These are phyloP conservation scores for Micrasema longulum DNA, from an alignment of 1,140 invertebrate genomes.

Conservation along the genomic window DNA sequence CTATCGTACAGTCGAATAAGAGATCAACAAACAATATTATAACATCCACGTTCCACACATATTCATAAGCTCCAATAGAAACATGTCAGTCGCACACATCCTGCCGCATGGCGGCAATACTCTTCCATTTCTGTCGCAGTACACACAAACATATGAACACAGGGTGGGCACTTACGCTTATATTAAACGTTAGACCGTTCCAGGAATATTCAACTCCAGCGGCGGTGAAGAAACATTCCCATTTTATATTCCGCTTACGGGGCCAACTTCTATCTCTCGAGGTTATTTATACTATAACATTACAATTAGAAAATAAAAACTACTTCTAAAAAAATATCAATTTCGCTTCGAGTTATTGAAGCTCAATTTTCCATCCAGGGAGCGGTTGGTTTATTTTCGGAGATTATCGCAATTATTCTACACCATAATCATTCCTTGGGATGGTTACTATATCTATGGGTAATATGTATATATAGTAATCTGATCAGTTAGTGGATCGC, in stretches of 20 bases:
- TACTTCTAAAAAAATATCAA: neutral
- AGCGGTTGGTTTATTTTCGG: conserved; percentile 31
- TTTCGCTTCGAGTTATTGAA: conserved; percentile 29
- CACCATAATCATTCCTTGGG: conserved; percentile 13
- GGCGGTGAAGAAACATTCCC: neutral
- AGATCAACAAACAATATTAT: conserved; percentile 1
- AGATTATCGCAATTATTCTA: conserved; percentile 35
- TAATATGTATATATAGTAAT: conserved; percentile 12
- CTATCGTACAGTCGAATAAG: neutral
- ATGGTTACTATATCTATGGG: conserved; percentile 27
- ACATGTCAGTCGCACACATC: neutral
- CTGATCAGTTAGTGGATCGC: conserved; percentile 25
- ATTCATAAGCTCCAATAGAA: neutral
- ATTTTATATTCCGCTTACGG: neutral
- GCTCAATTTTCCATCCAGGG: conserved; percentile 26
- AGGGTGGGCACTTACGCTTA: conserved; percentile 42
- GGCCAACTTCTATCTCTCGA: conserved; percentile 27
- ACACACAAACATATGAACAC: conserved; percentile 42
- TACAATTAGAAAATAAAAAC: conserved; percentile 2
- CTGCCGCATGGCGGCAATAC: conserved; percentile 12
- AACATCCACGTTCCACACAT: neutral
- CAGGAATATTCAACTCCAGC: neutral
- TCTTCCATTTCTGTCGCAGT: neutral
- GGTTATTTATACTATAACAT: conserved; percentile 1
- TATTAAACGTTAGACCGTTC: conserved; percentile 26